These are phyloP conservation scores for Lasaia peninsularis DNA, from an alignment of 1,140 invertebrate species.

Conservation along the genomic window DNA sequence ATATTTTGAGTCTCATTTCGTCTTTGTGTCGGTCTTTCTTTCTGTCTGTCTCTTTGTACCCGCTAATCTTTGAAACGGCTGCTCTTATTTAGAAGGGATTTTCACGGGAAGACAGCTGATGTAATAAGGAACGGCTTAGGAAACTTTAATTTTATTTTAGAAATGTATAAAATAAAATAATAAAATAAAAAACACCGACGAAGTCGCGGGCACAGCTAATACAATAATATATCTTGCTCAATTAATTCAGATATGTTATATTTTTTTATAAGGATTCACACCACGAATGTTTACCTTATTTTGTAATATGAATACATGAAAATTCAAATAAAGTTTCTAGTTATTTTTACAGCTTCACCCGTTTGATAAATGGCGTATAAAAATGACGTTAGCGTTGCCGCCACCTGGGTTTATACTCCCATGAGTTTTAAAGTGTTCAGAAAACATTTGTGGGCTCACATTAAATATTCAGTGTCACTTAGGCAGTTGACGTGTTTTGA, in stretches of 20 bases:
- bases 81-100: too few species aligned
- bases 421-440: conserved; percentile 12
- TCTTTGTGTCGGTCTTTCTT: too few species aligned
- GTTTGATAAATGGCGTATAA: conserved; percentile 9
- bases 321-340: conserved; percentile 3
- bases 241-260: neutral
- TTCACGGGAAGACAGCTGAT: too few species aligned
- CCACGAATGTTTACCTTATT: neutral
- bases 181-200: too few species aligned
- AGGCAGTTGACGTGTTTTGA: conserved; percentile 9
- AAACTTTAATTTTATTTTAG: too few species aligned
- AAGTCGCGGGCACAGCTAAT: too few species aligned
- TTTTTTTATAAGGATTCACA: neutral
- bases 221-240: too few species aligned
- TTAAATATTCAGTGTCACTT: conserved; percentile 11
- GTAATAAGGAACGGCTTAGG: too few species aligned
- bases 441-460: conserved; percentile 10
- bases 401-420: conserved; percentile 12
- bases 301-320: neutral
- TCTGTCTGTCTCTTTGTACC: too few species aligned
- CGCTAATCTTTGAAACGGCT: too few species aligned
- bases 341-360: conserved; percentile 4
- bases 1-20: too few species aligned
- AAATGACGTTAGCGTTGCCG: conserved; percentile 7
- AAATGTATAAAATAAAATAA: too few species aligned